These are phyloP conservation scores for Chondrilla cf. caribensis DNA, from an alignment of 37 sponge, comb jelly and placozoan genomes.

Conservation along the genomic window DNA sequence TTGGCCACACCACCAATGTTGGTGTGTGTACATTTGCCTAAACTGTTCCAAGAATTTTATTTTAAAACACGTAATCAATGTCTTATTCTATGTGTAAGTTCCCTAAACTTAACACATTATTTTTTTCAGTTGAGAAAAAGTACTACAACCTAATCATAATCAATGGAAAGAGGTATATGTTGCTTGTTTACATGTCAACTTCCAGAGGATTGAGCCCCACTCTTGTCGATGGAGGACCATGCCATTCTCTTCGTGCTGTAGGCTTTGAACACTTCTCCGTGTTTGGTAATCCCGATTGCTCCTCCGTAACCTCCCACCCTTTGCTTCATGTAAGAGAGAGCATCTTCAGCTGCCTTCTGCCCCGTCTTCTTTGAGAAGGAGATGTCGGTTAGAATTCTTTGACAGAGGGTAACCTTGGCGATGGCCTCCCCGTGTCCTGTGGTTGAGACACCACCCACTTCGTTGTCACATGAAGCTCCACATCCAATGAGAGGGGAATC, in stretches of 20 bases:
- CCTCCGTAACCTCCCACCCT: conserved; percentile 64
- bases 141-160: too few relatives aligned
- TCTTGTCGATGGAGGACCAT: conserved; percentile 62
- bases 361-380: background rate
- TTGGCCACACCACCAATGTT: too few relatives aligned
- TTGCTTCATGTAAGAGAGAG: conserved; percentile 55
- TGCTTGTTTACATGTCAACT: background rate
- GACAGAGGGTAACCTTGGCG: conserved; percentile 52
- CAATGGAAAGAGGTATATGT: too few relatives aligned
- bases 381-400: conserved; percentile 29
- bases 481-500: conserved; percentile 76
- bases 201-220: conserved; percentile 12
- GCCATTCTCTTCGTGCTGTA: conserved; percentile 59
- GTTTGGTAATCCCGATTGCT: conserved; percentile 47
- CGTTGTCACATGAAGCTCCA: conserved; percentile 70
- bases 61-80: too few relatives aligned
- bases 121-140: too few relatives aligned
- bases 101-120: too few relatives aligned
- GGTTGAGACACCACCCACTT: conserved; percentile 58
- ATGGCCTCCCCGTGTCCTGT: conserved; percentile 86
- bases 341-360: conserved; percentile 31
- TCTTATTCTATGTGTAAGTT: too few relatives aligned
- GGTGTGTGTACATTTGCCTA: too few relatives aligned
- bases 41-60: too few relatives aligned
- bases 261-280: conserved; percentile 49